phyloP scores from a whole-genome alignment of 1,140 invertebrate species.

The Diorhabda sublineata region DNA sequence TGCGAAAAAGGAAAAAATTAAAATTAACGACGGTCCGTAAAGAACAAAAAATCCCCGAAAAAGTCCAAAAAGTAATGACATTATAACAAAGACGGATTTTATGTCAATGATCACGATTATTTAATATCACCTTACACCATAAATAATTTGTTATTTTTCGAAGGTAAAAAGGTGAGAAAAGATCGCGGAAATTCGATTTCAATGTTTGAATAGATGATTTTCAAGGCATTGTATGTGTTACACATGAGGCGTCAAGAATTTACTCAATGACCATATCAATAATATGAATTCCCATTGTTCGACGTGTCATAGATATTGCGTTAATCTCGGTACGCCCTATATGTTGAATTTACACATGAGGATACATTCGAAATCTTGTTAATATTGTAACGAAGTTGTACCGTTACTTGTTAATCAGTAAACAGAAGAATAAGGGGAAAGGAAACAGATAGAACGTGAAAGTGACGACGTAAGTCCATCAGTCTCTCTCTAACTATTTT shows the following conservation, averaged over 20 bases:
- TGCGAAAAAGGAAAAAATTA: too few species aligned
- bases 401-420: neutral
- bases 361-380: conserved; percentile 1
- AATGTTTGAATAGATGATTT: neutral
- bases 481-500: neutral
- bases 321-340: conserved; percentile 7
- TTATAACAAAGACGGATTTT: too few species aligned
- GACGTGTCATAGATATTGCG: neutral
- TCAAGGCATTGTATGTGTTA: conserved; percentile 9
- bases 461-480: neutral
- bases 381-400: conserved; percentile 1
- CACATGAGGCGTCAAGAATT: conserved; percentile 5
- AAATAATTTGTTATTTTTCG: neutral
- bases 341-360: conserved; percentile 13
- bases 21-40: too few species aligned
- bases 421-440: neutral
- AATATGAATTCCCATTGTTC: conserved; percentile 6
- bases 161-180: neutral
- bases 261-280: conserved; percentile 2
- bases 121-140: too few species aligned
- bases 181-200: neutral
- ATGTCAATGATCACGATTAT: too few species aligned
- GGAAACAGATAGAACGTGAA: neutral
- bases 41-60: too few species aligned
- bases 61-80: too few species aligned